Conservation (phyloP, 1,140 invertebrate species). For the Coptotermes formosanus region DNA sequence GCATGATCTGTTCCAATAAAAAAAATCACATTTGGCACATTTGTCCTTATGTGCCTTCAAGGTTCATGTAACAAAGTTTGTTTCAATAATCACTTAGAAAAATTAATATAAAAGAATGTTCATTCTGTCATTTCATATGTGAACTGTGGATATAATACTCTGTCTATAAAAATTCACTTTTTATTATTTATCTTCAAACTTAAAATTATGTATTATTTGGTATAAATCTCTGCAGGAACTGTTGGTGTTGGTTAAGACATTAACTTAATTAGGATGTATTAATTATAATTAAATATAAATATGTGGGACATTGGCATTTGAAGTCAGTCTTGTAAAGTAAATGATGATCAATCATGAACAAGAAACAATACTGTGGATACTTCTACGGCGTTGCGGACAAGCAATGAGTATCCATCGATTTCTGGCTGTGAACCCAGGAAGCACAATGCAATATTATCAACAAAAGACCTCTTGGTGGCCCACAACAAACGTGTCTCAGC, state of each 20-base stretch:
- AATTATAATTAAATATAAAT: conserved; percentile 36
- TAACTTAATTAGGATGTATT: conserved; percentile 34
- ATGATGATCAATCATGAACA: conserved; percentile 17
- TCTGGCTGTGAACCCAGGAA: conserved; percentile 21
- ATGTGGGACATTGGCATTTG: conserved; percentile 37
- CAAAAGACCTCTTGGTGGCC: conserved; percentile 21
- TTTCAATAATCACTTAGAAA: conserved; percentile 26
- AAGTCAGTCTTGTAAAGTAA: conserved; percentile 38
- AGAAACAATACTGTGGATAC: conserved; percentile 18
- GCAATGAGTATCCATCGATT: neutral
- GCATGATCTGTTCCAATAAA: neutral
- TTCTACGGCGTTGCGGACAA: neutral
- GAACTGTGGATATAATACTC: conserved; percentile 30
- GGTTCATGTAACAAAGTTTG: conserved; percentile 14
- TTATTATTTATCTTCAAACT: conserved; percentile 31
- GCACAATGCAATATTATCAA: conserved; percentile 30
- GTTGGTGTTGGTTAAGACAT: conserved; percentile 34
- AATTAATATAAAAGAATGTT: conserved; percentile 32
- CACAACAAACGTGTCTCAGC: conserved; percentile 18
- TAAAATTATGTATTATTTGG: conserved; percentile 37
- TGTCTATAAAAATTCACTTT: conserved; percentile 32
- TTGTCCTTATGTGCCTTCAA: neutral
- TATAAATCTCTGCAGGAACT: conserved; percentile 38
- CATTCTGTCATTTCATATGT: conserved; percentile 21
- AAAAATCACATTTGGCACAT: conserved; percentile 18